A percentile compares a stretch with the other conserved stretches of the same genome.
Conservation (phyloP, 2,113 vertebrate species). For the Chionis minor region DNA sequence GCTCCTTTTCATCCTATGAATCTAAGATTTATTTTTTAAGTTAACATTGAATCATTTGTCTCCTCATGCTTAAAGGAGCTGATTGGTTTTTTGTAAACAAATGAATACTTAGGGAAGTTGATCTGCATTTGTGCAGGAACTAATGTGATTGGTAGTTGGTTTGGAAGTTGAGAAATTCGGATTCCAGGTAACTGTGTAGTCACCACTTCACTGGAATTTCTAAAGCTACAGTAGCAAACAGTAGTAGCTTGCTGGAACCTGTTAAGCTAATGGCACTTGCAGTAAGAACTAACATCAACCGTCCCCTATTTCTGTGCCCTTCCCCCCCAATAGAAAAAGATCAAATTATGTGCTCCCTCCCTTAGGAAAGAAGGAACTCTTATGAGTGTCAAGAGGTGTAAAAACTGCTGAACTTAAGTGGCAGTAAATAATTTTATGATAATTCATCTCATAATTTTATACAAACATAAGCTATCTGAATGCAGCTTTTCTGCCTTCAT, state of each 20-base stretch:
- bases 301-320: neutral
- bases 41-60: neutral
- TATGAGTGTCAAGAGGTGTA: neutral
- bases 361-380: neutral
- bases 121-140: neutral
- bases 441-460: neutral
- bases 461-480: neutral
- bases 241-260: neutral
- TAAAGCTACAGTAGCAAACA: neutral
- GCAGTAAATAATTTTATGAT: neutral
- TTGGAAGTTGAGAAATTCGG: neutral
- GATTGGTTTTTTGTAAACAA: neutral
- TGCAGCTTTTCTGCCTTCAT: neutral
- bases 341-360: neutral
- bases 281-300: neutral
- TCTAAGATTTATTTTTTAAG: neutral
- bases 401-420: neutral
- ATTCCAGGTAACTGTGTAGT: neutral
- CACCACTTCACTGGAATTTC: neutral
- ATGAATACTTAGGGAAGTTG: neutral
- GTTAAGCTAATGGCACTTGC: neutral
- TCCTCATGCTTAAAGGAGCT: neutral
- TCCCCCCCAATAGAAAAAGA: accelerated
- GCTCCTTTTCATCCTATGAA: neutral
- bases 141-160: neutral